Base-by-base conservation (phyloP, 2,888 invertebrate genomes). In the Agriotes lineatus region DNA sequence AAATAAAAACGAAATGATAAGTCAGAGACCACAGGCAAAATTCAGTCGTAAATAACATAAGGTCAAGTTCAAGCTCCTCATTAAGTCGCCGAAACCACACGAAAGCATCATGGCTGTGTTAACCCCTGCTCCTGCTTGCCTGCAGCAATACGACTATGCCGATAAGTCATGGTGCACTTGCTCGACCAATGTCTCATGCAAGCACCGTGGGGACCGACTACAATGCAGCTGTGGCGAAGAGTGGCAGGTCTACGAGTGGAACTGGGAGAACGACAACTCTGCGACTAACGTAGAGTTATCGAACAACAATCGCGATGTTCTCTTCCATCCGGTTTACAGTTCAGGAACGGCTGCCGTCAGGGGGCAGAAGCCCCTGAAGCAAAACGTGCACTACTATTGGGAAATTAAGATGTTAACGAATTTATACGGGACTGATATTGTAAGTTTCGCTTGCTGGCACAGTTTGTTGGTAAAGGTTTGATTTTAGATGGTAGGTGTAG, bases 351-450 rank as follows among this genome's bases (percentile, higher is more conserved):
- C 93, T 0, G 92, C 90, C 0, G 90, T 93, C 0, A 86, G 91
- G 10, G 96, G 96, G 0, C 88, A 89, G 63, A 85, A 85, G 2
- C 85, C 90, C 0, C 85, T 96, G 74, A 81, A 86, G 12, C 87
- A 86, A 52, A 90, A 91, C 74, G 87, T 89, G 77, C 92, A 95
- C 77, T 92, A 96, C 82, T 96, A 93, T 81, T 96, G 96, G 96
- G 96, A 96, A 81, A 89, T 96, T 58, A 93, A 95, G 83, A 91
- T 96, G 87, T 85, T 93, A 0, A 91, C 93, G 0, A 89, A 90
- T 22, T 88, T 94, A 0, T 94, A 94, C 81, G 96, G 96, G 25
- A 96, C 96, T 30, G 96, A 96, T 86, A 92, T 95, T 88, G 96
- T 96, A 85, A 89, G 91, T 25, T n/a, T n/a, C n/a, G n/a, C n/a